Conservation (phyloP, 2,888 invertebrate genomes). For the Ganaspis brasiliensis region DNA sequence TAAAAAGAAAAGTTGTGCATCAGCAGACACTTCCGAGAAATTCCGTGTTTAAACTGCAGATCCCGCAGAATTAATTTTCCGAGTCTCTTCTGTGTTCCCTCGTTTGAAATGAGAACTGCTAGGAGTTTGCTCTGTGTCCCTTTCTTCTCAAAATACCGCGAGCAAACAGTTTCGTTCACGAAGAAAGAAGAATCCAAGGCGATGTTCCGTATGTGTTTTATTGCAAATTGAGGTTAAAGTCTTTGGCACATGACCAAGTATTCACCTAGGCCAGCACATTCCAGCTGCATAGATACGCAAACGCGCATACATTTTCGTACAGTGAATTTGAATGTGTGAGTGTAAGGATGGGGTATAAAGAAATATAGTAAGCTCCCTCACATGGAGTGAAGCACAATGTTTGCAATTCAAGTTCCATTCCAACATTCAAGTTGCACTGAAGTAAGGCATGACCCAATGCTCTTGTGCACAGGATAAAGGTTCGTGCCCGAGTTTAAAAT, state of each 20-base stretch:
- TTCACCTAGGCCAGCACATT: slow-evolving; percentile 70
- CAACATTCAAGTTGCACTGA: slow-evolving; percentile 2
- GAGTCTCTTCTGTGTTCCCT: slow-evolving; percentile 6
- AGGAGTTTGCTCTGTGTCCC: slow-evolving; percentile 32
- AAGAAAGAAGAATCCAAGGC: slow-evolving; percentile 63
- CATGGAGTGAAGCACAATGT: slow-evolving; percentile 1
- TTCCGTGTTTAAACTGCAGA: slow-evolving; percentile 38
- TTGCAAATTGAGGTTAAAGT: slow-evolving; percentile 78
- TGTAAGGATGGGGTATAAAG: neutral
- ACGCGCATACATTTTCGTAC: neutral
- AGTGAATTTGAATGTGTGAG: neutral
- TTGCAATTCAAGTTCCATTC: slow-evolving; percentile 1
- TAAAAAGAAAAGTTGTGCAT: slow-evolving; percentile 28
- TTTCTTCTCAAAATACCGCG: slow-evolving; percentile 48
- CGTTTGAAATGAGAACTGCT: slow-evolving; percentile 11
- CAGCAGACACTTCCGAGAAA: slow-evolving; percentile 27
- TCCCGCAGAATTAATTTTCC: slow-evolving; percentile 28
- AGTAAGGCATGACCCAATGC: slow-evolving; percentile 32
- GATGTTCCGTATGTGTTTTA: slow-evolving; percentile 67
- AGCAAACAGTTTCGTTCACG: slow-evolving; percentile 48
- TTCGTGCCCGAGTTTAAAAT: neutral
- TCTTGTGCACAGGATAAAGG: slow-evolving; percentile 3
- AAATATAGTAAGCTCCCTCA: slow-evolving; percentile 11
- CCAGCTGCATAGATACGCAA: slow-evolving; percentile 55
- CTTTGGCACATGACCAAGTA: slow-evolving; percentile 75